Evolutionary conservation across 2,888 invertebrate genomes (phyloP), one percentile per base, ranked within the genome.

Genomic region (Nysson spinosus): DNA sequence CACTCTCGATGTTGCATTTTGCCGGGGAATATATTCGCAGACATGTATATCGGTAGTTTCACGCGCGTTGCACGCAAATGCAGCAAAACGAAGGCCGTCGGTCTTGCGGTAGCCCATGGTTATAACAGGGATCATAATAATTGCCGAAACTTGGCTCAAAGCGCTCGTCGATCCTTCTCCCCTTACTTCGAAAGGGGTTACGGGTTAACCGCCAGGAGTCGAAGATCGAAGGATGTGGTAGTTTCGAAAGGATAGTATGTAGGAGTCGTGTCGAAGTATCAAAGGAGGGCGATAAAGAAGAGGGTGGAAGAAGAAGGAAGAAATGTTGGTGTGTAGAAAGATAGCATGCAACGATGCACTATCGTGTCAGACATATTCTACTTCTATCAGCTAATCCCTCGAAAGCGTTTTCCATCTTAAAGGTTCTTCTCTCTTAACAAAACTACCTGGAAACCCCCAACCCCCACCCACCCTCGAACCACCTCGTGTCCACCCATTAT

Each of bases 141-240:
- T 80, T 77, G 78, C 73, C 78, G 73, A 81, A 81, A 81, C 78
- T 80, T 80, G 56, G 57, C 49, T 74, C 78, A 74, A 78, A 78
- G 75, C 74, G 71, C 47, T 35, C 28, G 49, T 51, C 28, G 19
- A 3, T 4, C 7, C 7, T 17, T 63, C 49, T 44, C 65, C 65
- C 67, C 68, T 62, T 69, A 77, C 70, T 72, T 72, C 69, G 73
- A 60, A 55, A 72, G 70, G 75, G 74, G 79, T 77, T 79, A 46
- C 68, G n/a, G n/a, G n/a, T n/a, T n/a, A n/a, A n/a, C n/a, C n/a
- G n/a, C n/a, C n/a, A n/a, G n/a, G n/a, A n/a, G n/a, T n/a, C n/a
- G n/a, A n/a, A n/a, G n/a, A n/a, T n/a, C n/a, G n/a, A n/a, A n/a
- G n/a, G n/a, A n/a, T n/a, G n/a, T n/a, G n/a, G n/a, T n/a, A n/a